Percentiles rank a stretch among this genome's conserved stretches.
Conservation (phyloP, 2,888 invertebrate species). For the Agapostemon virescens region DNA sequence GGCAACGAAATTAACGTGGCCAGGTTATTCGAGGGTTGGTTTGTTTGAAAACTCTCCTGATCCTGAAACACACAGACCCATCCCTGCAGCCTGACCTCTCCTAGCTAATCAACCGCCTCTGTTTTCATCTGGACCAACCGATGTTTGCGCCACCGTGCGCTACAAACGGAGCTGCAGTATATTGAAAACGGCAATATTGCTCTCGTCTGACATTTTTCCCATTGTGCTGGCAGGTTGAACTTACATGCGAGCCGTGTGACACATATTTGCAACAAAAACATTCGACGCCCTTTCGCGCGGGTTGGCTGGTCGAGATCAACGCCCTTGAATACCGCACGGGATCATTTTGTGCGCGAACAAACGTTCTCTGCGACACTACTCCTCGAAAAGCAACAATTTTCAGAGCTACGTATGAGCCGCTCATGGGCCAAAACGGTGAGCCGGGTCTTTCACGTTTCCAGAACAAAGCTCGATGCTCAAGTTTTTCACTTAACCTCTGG, state of each 20-base stretch:
- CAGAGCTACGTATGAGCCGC: not conserved
- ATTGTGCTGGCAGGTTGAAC: slow-evolving; percentile 18
- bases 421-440: not conserved
- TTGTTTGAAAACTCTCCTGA: not conserved
- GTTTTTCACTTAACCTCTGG: not conserved
- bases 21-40: not conserved
- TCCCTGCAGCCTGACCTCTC: slow-evolving; percentile 20
- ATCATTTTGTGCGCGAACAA: not conserved
- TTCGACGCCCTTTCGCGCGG: not conserved
- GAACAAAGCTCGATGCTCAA: not conserved
- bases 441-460: not conserved
- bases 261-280: slow-evolving; percentile 1
- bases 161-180: slow-evolving; percentile 23
- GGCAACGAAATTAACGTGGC: not conserved
- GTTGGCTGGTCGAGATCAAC: not conserved
- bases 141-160: slow-evolving; percentile 34
- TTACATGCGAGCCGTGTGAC: slow-evolving; percentile 18
- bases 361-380: not conserved
- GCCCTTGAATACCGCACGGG: not conserved
- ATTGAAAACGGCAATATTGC: slow-evolving; percentile 14
- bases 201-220: slow-evolving; percentile 8
- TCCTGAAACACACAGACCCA: slow-evolving; percentile 22
- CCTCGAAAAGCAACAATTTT: not conserved
- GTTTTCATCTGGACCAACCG: slow-evolving; percentile 38
- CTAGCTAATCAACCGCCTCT: slow-evolving; percentile 40